Base-by-base conservation (phyloP, 2,113 vertebrate species). In the Anolis sagrei region DNA sequence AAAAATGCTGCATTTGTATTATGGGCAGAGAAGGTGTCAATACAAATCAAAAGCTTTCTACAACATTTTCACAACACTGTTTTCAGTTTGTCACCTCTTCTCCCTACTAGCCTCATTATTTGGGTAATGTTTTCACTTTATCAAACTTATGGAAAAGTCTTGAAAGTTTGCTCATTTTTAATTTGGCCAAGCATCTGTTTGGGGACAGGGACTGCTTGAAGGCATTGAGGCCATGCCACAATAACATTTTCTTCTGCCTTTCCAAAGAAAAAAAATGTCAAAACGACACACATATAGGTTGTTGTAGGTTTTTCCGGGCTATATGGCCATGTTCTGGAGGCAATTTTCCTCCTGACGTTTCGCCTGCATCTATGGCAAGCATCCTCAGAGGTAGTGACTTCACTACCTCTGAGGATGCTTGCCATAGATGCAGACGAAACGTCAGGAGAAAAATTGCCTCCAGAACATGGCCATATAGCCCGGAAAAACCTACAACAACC, bases 41-140 rank as follows among this genome's bases (percentile, higher is more conserved):
- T 9, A 14, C 16, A 16, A 85, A 86, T 32, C 58, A 86, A 88
- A 93, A n/a, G 1, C 66, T 76, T 89, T 82, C 81, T 84, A 69
- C 32, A 84, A 23, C 7, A 36, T 66, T 83, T 73, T 70, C 77
- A 68, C 27, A 87, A 64, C 21, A 79, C 18, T 49, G 73, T 48
- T 81, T 73, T 70, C 25, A 34, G 32, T 58, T 13, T 16, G 54
- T 78, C 76, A 88, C 27, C 68, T 34, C 29, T 34, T 44, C 16
- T 49, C 14, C 2, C 10, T 48, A 7, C 19, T 34, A 44, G 81
- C 80, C 32, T 62, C 64, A 83, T 84, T 39, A 79, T 77, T 0
- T 18, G 18, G 49, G n/a, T 80, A 7, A 1, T 81, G 3, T 36
- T 84, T 83, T 81, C 85, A 39, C 32, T 87, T 76, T 54, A 87